These are phyloP conservation scores for Vespertilio murinus DNA, from an alignment of 2,797 vertebrate genomes.

Conservation along the genomic window DNA sequence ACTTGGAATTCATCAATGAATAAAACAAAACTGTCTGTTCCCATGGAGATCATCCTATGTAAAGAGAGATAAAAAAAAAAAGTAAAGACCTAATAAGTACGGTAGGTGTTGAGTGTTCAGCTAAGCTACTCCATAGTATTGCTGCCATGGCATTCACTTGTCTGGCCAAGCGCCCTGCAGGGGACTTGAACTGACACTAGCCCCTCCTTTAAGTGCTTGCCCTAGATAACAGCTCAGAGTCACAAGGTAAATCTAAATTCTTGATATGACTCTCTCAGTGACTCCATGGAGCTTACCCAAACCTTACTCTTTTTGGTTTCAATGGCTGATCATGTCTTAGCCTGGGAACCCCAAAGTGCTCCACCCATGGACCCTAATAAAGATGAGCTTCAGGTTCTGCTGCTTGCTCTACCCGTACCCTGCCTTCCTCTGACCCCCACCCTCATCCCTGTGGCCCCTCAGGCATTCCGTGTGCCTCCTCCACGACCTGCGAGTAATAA, in stretches of 20 bases:
- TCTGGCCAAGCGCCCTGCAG: background rate
- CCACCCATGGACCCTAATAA: background rate
- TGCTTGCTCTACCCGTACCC: background rate
- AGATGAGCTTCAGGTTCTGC: background rate
- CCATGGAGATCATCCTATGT: background rate
- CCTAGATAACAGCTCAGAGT: background rate
- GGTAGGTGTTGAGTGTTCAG: background rate
- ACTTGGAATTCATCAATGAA: background rate
- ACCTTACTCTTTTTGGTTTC: background rate
- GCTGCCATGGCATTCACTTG: background rate
- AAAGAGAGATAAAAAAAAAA: background rate
- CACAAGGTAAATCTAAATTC: background rate
- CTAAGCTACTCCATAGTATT: background rate
- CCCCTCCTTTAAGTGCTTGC: background rate
- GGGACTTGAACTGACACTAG: background rate
- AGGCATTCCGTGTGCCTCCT: background rate
- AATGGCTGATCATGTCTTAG: background rate
- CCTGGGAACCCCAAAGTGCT: background rate
- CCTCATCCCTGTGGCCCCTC: background rate
- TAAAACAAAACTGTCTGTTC: background rate
- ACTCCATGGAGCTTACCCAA: background rate
- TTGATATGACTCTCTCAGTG: background rate
- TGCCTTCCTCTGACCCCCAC: background rate
- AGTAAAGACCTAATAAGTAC: background rate
- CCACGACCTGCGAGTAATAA: background rate